Evolutionary conservation across 2,888 invertebrate genomes (phyloP), one percentile per base, ranked within the genome.

Genomic region (Lycophotia porphyrea): DNA sequence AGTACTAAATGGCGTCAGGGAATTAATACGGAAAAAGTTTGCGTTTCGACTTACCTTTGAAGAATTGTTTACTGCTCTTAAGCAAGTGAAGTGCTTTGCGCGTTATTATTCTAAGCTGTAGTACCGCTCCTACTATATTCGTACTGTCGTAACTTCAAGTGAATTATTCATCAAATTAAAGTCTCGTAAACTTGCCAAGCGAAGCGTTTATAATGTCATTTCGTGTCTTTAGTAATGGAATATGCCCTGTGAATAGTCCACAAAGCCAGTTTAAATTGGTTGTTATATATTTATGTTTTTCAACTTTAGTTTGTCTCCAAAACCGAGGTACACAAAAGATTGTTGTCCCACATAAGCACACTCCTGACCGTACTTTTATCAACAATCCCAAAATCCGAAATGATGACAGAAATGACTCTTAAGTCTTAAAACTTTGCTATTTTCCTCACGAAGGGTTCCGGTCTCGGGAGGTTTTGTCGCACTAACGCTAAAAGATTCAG

Each of bases 401-500:
- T 88, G 88, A 89, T 85, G 88, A 89, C 87, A 84, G 77, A 69
- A 83, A 87, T 85, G 85, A 84, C 83, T 87, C 81, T 86, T 73
- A 76, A 83, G 80, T 81, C 84, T 88, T 84, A 86, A 88, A 90
- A 90, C 85, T 90, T 90, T 85, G 76, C 87, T 84, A 82, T 88
- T 89, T 89, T 84, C 84, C 81, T 86, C 82, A 80, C 85, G 82
- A 89, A 87, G 84, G 89, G 88, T 84, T 88, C 78, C 55, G 74
- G 78, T 86, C 90, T 86, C 86, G 63, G 60, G 89, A 88, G 88
- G 74, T 81, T 87, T 87, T 76, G 84, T 85, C 82, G 84, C 80
- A 80, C 86, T 88, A 78, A 81, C 83, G 86, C 83, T 89, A 84
- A 89, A 88, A 91, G 90, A 90, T 90, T 89, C 85, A 85, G 80